Base-by-base conservation (phyloP, 2,888 invertebrate species). In the Leptinotarsa rubiginosa region DNA sequence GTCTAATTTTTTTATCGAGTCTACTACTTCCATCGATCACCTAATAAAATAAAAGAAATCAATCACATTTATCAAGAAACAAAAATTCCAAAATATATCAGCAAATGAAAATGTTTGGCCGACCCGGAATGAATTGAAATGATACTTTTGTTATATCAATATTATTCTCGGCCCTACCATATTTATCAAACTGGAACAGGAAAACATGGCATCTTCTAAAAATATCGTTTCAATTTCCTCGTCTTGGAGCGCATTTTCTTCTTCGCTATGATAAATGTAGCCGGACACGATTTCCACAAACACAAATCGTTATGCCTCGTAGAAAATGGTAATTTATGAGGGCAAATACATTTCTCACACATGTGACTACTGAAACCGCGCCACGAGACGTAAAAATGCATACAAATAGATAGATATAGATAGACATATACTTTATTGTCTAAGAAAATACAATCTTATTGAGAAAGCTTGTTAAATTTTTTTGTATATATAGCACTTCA, bases 211-310 rank as follows among this genome's bases (percentile, higher is more conserved):
- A 75, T 77, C 73, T 75, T 78, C 78, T 79, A 82, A 79, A 83
- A 81, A 83, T 82, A 83, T 83, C 81, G 83, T 82, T 84, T 83
- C 83, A 82, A 83, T 84, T 83, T 83, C 82, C 81, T 81, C 73
- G 69, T 15, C 69, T 54, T 70, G 54, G 54, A 70, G 76, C 79
- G 77, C 77, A 81, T 82, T 81, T 83, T 82, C 76, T 80, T 83
- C 79, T 79, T 77, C 49, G 25, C 70, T 76, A 77, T 82, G 84
- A 83, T 82, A 81, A 82, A 83, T 83, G 80, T 78, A 81, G 78
- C 78, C 70, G 80, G 80, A 81, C 81, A 78, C 77, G 80, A 78
- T 81, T 81, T 79, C 77, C 79, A 77, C 79, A 73, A 72, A 72
- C 62, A 70, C 56, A 70, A 62, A 67, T n/a, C 54, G 54, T 54